Conservation (phyloP, 2,888 invertebrate genomes). For the Nephrotoma flavescens region DNA sequence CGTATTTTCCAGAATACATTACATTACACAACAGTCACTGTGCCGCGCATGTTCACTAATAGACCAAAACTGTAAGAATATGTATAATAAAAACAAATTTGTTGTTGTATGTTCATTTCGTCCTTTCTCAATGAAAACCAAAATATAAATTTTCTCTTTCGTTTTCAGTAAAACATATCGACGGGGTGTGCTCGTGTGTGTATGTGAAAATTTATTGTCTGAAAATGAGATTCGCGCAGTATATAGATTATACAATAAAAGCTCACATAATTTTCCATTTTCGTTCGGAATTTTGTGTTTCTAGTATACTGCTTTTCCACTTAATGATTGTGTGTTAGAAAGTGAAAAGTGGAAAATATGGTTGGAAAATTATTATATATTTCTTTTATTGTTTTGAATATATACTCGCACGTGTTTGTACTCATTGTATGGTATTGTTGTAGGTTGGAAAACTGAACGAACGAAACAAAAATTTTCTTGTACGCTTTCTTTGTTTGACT, state of each 20-base stretch:
- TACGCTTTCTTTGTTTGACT: not conserved
- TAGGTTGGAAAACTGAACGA: not conserved
- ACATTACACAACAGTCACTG: not conserved
- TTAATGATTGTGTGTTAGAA: not conserved
- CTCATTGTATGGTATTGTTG: not conserved
- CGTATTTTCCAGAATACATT: conserved; percentile 1
- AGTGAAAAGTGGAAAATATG: not conserved
- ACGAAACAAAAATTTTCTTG: not conserved
- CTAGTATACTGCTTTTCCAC: not conserved
- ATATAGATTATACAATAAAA: not conserved
- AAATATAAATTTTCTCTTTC: not conserved
- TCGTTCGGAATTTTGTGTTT: not conserved
- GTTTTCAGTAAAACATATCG: not conserved
- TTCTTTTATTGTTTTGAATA: not conserved
- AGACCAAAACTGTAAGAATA: not conserved
- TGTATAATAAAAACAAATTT: not conserved
- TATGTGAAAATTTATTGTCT: not conserved
- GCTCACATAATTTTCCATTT: not conserved
- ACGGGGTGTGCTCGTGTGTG: not conserved
- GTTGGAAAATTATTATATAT: not conserved
- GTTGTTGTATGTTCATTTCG: not conserved
- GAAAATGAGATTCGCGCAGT: not conserved
- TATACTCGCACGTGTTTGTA: not conserved
- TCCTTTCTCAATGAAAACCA: not conserved
- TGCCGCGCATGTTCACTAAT: not conserved